Evolutionary conservation across 2,797 vertebrate species (phyloP).

Genomic region (Rachycentron canadum): DNA sequence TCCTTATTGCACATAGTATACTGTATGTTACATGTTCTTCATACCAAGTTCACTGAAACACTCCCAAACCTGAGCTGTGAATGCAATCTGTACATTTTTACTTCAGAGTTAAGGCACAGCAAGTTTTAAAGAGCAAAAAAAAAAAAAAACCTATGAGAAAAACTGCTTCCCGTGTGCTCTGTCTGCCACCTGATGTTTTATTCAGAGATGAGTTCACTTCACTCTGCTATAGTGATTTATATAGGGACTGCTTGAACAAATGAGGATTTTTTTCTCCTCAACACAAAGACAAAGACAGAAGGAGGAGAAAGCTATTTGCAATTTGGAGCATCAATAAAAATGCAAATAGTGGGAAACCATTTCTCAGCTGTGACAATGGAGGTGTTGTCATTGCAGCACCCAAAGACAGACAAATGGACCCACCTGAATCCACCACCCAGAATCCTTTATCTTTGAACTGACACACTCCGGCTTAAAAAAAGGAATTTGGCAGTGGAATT

Average conservation of each 20-base stretch:
- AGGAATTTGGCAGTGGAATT: neutral
- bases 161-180: conserved; percentile 53
- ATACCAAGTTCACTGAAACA: conserved; percentile 16
- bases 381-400: conserved; percentile 56
- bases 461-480: conserved; percentile 16
- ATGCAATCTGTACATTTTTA: no score
- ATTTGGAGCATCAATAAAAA: conserved; percentile 85
- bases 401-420: conserved; percentile 67
- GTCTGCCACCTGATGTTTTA: conserved; percentile 79
- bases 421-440: conserved; percentile 35
- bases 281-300: conserved; percentile 77
- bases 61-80: conserved; percentile 7
- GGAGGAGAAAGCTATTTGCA: conserved; percentile 73
- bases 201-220: conserved; percentile 74
- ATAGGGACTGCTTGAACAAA: conserved; percentile 71
- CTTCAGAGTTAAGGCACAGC: conserved; percentile 30
- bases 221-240: conserved; percentile 73
- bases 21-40: conserved; percentile 34
- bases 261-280: conserved; percentile 61
- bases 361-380: conserved; percentile 77
- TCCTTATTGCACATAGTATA: conserved; percentile 8
- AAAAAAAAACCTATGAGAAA: conserved; percentile 31
- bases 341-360: conserved; percentile 79
- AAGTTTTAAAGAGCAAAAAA: conserved; percentile 51
- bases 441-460: conserved; percentile 54